Base-by-base conservation (phyloP, 2,113 vertebrate species). In the Alethe diademata region DNA sequence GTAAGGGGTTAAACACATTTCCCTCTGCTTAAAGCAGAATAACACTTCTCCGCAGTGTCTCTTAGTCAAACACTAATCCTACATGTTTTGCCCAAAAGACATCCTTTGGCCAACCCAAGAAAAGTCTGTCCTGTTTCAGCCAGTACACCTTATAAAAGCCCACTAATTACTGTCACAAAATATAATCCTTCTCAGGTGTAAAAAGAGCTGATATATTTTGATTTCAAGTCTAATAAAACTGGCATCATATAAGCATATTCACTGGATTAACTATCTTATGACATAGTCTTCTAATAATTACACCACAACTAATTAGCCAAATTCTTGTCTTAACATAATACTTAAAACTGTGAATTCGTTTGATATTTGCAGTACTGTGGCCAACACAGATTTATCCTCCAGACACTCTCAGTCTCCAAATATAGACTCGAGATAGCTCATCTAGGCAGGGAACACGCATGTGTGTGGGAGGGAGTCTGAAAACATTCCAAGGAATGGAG, bases 351-450 rank as follows among this genome's bases (percentile, higher is more conserved):
- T 28, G 28, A 56, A 88, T 73, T 88, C 19, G 0, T 92, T 93
- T 92, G 56, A 51, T 86, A 95, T 81, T 90, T 93, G 51, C 79
- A 93, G 67, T 29, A 51, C 75, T 51, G 64, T 66, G 72, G 69
- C 72, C 82, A 92, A 86, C 38, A 66, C 33, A 74, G 33, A 93
- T 90, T 90, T 96, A 93, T 89, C 78, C 89, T 87, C 3, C 5
- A 93, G 78, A 82, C 38, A 42, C 35, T 43, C 58, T 83, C 56
- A 64, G 53, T 47, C 73, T 92, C 84, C 3, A 25, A 91, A 93
- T 91, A 93, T 48, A 95, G 79, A 91, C 53, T 78, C 0, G 0
- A 86, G 51, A 90, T 58, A 89, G 81, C 71, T 92, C 67, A 80
- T 75, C 69, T 42, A 89, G 31, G 81, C 73, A 88, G 76, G 58